These are phyloP conservation scores for Tretioscincus oriximinensis DNA, from an alignment of 2,113 vertebrate genomes.

Conservation along the genomic window DNA sequence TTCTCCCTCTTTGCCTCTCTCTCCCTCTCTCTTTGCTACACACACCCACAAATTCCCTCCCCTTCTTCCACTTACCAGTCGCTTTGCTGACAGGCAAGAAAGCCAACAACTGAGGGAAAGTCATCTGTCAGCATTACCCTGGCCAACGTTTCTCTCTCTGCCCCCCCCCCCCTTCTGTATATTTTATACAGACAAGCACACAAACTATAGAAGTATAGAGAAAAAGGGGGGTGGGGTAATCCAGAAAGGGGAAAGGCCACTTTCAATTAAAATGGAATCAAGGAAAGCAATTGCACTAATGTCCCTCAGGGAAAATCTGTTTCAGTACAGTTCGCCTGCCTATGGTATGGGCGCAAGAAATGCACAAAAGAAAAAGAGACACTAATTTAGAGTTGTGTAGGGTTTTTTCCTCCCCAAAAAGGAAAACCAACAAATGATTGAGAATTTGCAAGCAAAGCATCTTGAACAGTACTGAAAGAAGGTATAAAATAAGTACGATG, in stretches of 20 bases:
- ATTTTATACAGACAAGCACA: neutral
- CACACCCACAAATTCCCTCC: neutral
- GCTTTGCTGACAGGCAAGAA: conserved; percentile 52
- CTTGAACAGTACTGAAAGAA: neutral
- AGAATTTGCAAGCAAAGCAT: neutral
- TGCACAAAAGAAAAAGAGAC: accelerated
- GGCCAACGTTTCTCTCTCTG: conserved; percentile 7
- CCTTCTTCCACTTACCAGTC: conserved; percentile 57
- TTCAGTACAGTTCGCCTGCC: conserved; percentile 19
- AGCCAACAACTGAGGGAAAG: conserved; percentile 63
- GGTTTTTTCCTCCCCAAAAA: neutral
- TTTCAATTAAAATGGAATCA: conserved; percentile 18
- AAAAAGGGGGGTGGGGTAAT: conserved; percentile 23
- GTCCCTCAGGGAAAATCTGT: conserved; percentile 36
- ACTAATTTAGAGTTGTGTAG: neutral
- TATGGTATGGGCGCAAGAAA: neutral
- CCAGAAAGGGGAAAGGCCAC: conserved; percentile 6
- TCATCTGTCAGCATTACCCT: conserved; percentile 50
- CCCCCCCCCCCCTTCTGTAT: neutral
- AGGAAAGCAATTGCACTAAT: conserved; percentile 26
- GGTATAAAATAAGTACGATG: too few species aligned
- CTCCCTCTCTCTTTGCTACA: neutral
- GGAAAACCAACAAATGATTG: accelerated
- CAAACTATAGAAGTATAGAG: accelerated
- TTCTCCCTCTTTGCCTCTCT: neutral